phyloP scores from a whole-genome alignment of 2,888 invertebrate genomes.

The Conchocele bisecta region DNA sequence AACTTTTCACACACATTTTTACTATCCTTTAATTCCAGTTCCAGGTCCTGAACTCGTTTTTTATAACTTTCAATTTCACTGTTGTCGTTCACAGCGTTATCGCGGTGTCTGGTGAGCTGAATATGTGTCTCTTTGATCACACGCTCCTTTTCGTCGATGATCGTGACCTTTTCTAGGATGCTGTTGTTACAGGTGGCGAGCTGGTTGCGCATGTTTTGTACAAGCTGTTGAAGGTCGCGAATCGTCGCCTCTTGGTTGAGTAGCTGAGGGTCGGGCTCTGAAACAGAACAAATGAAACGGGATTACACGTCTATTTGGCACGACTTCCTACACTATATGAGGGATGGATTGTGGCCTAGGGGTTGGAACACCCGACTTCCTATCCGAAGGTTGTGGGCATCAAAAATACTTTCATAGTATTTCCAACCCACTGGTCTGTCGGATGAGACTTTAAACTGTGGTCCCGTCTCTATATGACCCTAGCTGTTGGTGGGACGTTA shows the following conservation, averaged over 20 bases:
- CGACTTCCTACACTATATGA: too few relatives aligned
- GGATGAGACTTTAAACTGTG: too few relatives aligned
- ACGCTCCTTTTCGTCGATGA: constrained; percentile 35
- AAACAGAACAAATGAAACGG: neutral
- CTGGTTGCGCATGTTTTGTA: constrained; percentile 43
- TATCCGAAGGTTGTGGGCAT: too few relatives aligned
- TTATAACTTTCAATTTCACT: constrained; percentile 22
- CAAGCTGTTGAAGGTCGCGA: constrained; percentile 50
- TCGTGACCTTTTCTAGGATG: constrained; percentile 23
- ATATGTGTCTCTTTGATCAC: constrained; percentile 16
- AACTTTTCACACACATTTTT: constrained; percentile 30
- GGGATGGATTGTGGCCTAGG: too few relatives aligned
- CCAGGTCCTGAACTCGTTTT: constrained; percentile 27
- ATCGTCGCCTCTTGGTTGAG: constrained; percentile 42
- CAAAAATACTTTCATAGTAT: too few relatives aligned
- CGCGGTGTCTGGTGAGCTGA: constrained; percentile 4
- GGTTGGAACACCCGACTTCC: too few relatives aligned
- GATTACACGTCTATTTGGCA: constrained; percentile 4
- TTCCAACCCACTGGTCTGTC: too few relatives aligned
- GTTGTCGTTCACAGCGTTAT: constrained; percentile 18
- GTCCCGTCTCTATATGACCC: too few relatives aligned
- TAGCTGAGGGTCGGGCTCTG: neutral
- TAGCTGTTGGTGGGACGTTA: too few relatives aligned
- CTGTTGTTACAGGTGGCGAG: constrained; percentile 28
- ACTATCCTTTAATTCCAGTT: constrained; percentile 26